A percentile compares a stretch with the other conserved stretches of the same genome.
Conservation (phyloP, 2,797 vertebrate species). For the Bovichtus variegatus region DNA sequence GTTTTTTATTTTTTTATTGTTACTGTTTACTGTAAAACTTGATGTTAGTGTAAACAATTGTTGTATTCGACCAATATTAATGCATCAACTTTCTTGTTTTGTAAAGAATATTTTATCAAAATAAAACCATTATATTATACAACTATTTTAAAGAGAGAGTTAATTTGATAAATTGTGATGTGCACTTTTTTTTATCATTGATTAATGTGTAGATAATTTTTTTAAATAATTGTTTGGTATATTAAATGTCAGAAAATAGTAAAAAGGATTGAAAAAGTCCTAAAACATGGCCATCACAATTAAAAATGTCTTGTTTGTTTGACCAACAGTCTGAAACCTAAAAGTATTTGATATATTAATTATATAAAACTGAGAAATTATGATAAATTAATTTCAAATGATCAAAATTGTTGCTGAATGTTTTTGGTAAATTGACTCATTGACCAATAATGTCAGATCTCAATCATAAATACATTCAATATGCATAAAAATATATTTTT, state of each 20-base stretch:
- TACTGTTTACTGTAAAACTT: slow-evolving; percentile 32
- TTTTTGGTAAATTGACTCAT: background rate
- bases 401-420: no score
- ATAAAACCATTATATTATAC: no score
- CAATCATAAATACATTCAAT: background rate
- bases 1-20: slow-evolving; percentile 59
- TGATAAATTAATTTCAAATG: background rate
- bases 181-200: no score
- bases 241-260: background rate
- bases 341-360: no score
- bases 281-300: background rate
- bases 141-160: slow-evolving; percentile 21
- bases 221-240: no score
- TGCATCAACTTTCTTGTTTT: slow-evolving; percentile 55
- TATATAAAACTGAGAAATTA: background rate
- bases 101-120: slow-evolving; percentile 57
- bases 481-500: background rate
- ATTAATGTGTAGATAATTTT: no score
- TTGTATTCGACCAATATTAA: slow-evolving; percentile 32
- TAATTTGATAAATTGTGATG: background rate
- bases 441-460: background rate
- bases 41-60: slow-evolving; percentile 25
- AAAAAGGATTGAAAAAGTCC: background rate
- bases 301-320: background rate
- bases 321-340: background rate